phyloP scores from a whole-genome alignment of 2,888 invertebrate genomes.

The Heliothis peltigera region DNA sequence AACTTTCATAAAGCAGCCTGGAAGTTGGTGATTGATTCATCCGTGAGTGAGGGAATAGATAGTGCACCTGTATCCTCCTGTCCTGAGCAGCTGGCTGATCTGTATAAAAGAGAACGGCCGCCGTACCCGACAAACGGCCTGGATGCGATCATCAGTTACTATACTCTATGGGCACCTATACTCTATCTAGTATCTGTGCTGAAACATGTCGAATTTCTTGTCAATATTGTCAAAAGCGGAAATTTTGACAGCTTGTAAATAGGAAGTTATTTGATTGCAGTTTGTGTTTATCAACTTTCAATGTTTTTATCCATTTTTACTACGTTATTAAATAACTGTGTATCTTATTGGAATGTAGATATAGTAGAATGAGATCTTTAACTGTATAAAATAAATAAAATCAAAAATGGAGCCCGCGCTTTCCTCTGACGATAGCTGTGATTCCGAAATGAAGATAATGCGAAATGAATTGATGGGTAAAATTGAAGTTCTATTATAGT shows the following conservation, averaged over 20 bases:
- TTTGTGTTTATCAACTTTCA: slow-evolving; percentile 42
- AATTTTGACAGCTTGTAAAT: slow-evolving; percentile 51
- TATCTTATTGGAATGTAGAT: slow-evolving; percentile 31
- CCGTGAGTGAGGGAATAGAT: no score
- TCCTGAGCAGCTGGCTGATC: no score
- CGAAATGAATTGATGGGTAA: slow-evolving; percentile 82
- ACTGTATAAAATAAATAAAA: slow-evolving; percentile 15
- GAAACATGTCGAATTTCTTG: background rate
- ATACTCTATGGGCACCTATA: no score
- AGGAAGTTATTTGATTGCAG: slow-evolving; percentile 29
- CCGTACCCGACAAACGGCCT: no score
- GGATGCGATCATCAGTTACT: no score
- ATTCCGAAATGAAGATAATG: slow-evolving; percentile 82
- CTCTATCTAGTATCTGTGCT: no score
- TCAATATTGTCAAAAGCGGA: background rate
- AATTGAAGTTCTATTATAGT: slow-evolving; percentile 1
- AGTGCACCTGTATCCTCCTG: no score
- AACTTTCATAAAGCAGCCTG: no score
- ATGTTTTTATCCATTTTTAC: slow-evolving; percentile 26
- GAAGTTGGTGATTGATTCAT: no score
- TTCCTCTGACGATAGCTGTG: slow-evolving; percentile 84
- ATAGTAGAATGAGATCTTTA: slow-evolving; percentile 1
- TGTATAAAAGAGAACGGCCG: no score
- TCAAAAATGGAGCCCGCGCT: slow-evolving; percentile 67
- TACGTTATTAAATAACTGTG: slow-evolving; percentile 5